Percentiles rank a stretch among this genome's conserved stretches.
These are phyloP conservation scores for Stomatorhinus ivindoensis DNA, from an alignment of 2,113 vertebrate species.

Conservation along the genomic window DNA sequence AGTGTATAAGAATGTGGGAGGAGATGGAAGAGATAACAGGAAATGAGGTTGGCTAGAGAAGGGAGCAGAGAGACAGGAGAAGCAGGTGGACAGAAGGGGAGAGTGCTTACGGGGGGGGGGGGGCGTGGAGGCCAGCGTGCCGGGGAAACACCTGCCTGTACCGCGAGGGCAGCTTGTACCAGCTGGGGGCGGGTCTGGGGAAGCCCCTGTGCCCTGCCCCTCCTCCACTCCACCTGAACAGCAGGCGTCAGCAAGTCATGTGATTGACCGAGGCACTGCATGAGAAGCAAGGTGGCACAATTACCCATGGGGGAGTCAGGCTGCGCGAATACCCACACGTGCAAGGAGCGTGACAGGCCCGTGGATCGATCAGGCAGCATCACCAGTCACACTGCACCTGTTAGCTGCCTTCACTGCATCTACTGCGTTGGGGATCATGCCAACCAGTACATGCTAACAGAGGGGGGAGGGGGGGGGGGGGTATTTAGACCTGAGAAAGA, in stretches of 20 bases:
- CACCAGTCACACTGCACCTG: neutral
- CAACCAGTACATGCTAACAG: neutral
- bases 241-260: neutral
- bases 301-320: neutral
- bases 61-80: slow-evolving; percentile 13
- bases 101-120: neutral
- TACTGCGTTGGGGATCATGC: neutral
- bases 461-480: neutral
- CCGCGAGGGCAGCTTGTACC: neutral
- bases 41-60: slow-evolving; percentile 24
- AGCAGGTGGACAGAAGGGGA: slow-evolving; percentile 3
- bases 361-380: neutral
- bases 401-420: neutral
- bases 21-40: slow-evolving; percentile 23
- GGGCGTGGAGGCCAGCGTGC: neutral
- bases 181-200: neutral
- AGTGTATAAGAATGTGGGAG: slow-evolving; percentile 18
- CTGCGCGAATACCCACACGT: neutral
- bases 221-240: neutral
- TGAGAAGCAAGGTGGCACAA: neutral
- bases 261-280: neutral
- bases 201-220: neutral
- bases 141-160: neutral
- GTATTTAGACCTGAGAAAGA: neutral
- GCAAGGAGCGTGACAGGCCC: neutral